Percentiles rank a stretch among this genome's conserved stretches.
phyloP scores from a whole-genome alignment of 1,140 invertebrate species.

The Orchestia grillus region DNA sequence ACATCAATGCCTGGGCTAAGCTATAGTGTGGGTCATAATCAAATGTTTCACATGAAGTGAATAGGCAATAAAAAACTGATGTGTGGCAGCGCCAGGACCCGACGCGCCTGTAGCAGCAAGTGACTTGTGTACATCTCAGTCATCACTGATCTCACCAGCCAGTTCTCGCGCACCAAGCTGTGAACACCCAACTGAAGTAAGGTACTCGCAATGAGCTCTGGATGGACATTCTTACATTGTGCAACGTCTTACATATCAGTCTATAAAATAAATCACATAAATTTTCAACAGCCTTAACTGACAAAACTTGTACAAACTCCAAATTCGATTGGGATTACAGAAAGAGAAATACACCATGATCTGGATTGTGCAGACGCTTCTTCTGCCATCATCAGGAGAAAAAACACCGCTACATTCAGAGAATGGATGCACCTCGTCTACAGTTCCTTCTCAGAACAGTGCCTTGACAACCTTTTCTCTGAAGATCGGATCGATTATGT shows the following conservation, averaged over 20 bases:
- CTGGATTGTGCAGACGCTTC: background rate
- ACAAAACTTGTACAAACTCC: background rate
- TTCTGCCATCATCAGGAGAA: background rate
- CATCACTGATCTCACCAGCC: too few species aligned
- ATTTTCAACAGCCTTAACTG: background rate
- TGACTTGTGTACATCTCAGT: too few species aligned
- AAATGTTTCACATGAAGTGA: background rate
- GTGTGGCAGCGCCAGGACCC: background rate
- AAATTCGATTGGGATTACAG: background rate
- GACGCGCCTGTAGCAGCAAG: too few species aligned
- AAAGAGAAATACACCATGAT: background rate
- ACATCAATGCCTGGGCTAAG: slow-evolving; percentile 49
- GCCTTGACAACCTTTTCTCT: background rate
- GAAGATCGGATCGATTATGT: background rate
- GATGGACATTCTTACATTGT: background rate
- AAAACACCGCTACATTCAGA: background rate
- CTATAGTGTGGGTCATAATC: slow-evolving; percentile 1
- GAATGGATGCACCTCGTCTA: background rate
- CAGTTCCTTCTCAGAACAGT: background rate
- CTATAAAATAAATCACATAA: background rate
- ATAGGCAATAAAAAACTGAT: background rate
- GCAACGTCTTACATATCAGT: background rate
- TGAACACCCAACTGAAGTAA: background rate
- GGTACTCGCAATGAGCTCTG: background rate
- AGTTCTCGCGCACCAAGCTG: background rate